These are phyloP conservation scores for Cryptoprocta ferox DNA, from an alignment of 2,797 vertebrate species.

Conservation along the genomic window DNA sequence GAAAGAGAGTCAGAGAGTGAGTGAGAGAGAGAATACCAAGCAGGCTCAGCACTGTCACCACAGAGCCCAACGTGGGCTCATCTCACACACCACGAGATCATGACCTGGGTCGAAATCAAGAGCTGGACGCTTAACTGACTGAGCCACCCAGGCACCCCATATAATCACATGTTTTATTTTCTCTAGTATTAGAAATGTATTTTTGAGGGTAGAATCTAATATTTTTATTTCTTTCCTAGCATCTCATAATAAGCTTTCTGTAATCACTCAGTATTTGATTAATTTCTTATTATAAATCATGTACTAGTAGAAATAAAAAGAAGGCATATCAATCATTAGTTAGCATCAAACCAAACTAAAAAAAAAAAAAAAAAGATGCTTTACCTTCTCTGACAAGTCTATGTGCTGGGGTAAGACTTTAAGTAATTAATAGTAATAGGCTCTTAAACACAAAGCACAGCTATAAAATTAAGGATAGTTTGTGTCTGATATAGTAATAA, in stretches of 20 bases:
- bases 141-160: neutral
- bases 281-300: neutral
- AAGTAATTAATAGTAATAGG: neutral
- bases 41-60: too few relatives aligned
- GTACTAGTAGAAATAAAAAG: constrained; percentile 8
- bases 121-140: too few relatives aligned
- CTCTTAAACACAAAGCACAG: neutral
- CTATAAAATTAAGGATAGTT: neutral
- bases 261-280: neutral
- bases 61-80: too few relatives aligned
- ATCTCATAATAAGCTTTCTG: neutral
- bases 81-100: too few relatives aligned
- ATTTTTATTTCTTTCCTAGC: neutral
- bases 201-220: neutral
- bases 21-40: too few relatives aligned
- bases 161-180: neutral
- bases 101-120: too few relatives aligned
- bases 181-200: neutral
- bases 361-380: neutral
- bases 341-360: neutral
- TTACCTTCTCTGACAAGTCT: neutral
- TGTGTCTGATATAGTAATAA: neutral
- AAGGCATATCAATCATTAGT: neutral
- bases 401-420: neutral
- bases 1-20: too few relatives aligned